Evolutionary conservation across 2,888 invertebrate genomes (phyloP).

Genomic region (Seira sanloemensis): DNA sequence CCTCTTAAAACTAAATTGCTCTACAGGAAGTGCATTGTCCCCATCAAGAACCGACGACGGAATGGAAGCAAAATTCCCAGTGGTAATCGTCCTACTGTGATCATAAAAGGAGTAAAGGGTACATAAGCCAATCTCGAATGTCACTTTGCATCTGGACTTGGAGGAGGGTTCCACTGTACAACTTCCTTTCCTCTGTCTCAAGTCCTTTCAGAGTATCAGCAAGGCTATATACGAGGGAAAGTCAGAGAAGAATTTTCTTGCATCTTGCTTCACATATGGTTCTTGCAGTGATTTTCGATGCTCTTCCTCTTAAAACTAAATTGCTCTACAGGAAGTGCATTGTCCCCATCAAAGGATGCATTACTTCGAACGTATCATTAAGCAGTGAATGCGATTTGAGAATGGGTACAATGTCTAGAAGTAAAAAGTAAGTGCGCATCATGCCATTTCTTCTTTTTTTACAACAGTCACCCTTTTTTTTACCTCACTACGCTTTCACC

Average conservation of each 20-base stretch:
- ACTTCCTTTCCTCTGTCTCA: no score
- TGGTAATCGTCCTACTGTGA: background rate
- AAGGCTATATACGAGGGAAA: background rate
- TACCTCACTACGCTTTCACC: no score
- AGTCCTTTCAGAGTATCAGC: background rate
- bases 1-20: background rate
- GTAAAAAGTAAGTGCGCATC: background rate
- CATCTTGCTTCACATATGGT: background rate
- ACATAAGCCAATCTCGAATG: slow-evolving; percentile 54
- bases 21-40: slow-evolving; percentile 46
- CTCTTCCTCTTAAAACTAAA: background rate
- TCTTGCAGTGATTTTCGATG: no score
- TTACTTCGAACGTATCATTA: slow-evolving; percentile 9
- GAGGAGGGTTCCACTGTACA: no score
- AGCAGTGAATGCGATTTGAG: background rate
- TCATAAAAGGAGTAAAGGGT: slow-evolving; percentile 2
- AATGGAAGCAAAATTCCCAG: background rate
- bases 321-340: slow-evolving; percentile 46
- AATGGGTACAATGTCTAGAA: background rate
- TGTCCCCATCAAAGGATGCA: slow-evolving; percentile 34
- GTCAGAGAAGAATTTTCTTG: no score
- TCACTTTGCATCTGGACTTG: slow-evolving; percentile 29
- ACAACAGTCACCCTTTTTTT: no score
- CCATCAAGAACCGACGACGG: slow-evolving; percentile 7
- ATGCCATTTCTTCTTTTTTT: background rate